phyloP scores from a whole-genome alignment of 1,140 invertebrate genomes.

The Drosophila bocqueti region DNA sequence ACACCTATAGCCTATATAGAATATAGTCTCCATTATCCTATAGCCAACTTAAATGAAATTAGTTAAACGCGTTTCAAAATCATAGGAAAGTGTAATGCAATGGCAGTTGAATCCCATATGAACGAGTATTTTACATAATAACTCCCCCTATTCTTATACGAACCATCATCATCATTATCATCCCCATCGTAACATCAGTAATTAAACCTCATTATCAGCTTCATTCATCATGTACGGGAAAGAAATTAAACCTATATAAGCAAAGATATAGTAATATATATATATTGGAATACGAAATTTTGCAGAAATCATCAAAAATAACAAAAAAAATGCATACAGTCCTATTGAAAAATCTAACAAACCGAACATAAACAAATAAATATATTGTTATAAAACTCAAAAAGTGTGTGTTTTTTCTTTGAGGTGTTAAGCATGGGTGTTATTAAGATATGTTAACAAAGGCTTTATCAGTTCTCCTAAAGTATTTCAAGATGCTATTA shows the following conservation, averaged over 20 bases:
- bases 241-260: slow-evolving; percentile 21
- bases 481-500: neutral
- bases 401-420: neutral
- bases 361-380: slow-evolving; percentile 65
- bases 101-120: slow-evolving; percentile 52
- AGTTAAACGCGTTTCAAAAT: slow-evolving; percentile 79
- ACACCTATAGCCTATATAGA: slow-evolving; percentile 75
- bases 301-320: slow-evolving; percentile 41
- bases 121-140: slow-evolving; percentile 54
- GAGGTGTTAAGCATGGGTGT: no score
- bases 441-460: no score
- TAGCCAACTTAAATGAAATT: slow-evolving; percentile 77
- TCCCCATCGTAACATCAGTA: slow-evolving; percentile 25
- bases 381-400: slow-evolving; percentile 78
- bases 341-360: slow-evolving; percentile 47
- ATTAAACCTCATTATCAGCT: slow-evolving; percentile 45
- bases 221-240: slow-evolving; percentile 47
- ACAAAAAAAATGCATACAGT: slow-evolving; percentile 27
- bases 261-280: slow-evolving; percentile 17
- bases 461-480: neutral
- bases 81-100: slow-evolving; percentile 67
- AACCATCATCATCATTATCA: slow-evolving; percentile 25
- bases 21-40: slow-evolving; percentile 69
- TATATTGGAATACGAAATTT: slow-evolving; percentile 69
- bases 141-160: slow-evolving; percentile 50